These are phyloP conservation scores for Uropsilus gracilis DNA, from an alignment of 2,113 vertebrate genomes.

Conservation along the genomic window DNA sequence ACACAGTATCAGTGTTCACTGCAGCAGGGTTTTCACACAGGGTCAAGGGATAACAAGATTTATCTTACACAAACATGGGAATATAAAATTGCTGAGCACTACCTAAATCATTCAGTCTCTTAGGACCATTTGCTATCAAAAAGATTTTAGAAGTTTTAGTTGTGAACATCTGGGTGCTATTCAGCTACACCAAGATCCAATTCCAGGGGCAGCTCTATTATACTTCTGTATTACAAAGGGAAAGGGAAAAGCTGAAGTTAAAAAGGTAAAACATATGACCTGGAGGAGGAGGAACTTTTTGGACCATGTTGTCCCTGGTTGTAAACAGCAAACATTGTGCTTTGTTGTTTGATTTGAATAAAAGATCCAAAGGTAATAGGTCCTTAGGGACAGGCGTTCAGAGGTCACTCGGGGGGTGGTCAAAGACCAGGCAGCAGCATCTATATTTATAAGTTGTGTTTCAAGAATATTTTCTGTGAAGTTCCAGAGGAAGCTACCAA, in stretches of 20 bases:
- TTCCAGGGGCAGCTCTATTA: neutral
- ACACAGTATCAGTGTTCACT: neutral
- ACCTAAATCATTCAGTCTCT: neutral
- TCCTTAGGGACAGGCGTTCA: neutral
- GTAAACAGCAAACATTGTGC: constrained; percentile 72
- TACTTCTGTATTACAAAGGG: constrained; percentile 23
- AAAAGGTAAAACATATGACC: neutral
- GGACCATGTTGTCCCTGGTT: constrained; percentile 32
- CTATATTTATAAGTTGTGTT: no score
- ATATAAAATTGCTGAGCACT: constrained; percentile 62
- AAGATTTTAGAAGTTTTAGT: neutral
- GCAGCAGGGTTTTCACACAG: constrained; percentile 22
- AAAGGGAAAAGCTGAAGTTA: neutral
- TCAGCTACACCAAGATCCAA: neutral
- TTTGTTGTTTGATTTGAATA: neutral
- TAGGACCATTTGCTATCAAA: constrained; percentile 12
- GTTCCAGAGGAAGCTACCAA: neutral
- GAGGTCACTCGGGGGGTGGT: neutral
- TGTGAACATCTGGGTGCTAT: neutral
- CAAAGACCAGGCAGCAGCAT: neutral
- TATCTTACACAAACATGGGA: neutral
- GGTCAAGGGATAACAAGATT: constrained; percentile 1
- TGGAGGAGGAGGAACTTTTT: neutral
- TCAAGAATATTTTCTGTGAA: neutral
- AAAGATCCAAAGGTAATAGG: neutral